These are phyloP conservation scores for Margaritifera margaritifera DNA, from an alignment of 2,888 invertebrate species.

Conservation along the genomic window DNA sequence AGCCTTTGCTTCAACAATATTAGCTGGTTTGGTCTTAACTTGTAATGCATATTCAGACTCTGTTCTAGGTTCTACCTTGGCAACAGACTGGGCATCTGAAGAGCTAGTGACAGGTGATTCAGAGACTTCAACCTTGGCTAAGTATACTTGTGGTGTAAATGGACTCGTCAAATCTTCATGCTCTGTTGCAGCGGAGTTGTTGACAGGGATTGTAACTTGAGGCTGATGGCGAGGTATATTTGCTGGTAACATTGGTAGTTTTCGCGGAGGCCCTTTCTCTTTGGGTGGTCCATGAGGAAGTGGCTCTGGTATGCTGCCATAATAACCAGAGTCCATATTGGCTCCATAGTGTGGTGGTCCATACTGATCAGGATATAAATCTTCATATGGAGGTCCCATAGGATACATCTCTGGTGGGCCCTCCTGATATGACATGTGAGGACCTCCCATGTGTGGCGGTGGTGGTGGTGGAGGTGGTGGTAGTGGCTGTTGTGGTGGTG, in stretches of 20 bases:
- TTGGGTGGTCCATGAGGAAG: slow-evolving; percentile 1
- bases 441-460: slow-evolving; percentile 5
- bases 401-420: slow-evolving; percentile 8
- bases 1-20: background rate
- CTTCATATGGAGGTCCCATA: slow-evolving; percentile 3
- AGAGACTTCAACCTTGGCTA: too few species aligned
- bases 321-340: too few species aligned
- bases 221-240: too few species aligned
- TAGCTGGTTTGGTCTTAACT: background rate
- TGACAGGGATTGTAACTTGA: too few species aligned
- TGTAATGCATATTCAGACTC: background rate
- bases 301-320: background rate
- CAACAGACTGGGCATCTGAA: background rate
- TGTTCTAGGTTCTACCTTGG: slow-evolving; percentile 1
- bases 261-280: slow-evolving; percentile 5
- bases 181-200: too few species aligned
- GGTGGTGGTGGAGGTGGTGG: background rate
- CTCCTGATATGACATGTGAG: slow-evolving; percentile 14
- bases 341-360: slow-evolving; percentile 2
- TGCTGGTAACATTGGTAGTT: too few species aligned
- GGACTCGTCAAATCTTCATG: too few species aligned
- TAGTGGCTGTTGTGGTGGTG: slow-evolving; percentile 1
- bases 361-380: background rate
- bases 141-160: too few species aligned
- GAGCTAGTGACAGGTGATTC: too few species aligned